These are phyloP conservation scores for Polydrusus pterygomalis DNA, from an alignment of 2,888 invertebrate species.

Conservation along the genomic window DNA sequence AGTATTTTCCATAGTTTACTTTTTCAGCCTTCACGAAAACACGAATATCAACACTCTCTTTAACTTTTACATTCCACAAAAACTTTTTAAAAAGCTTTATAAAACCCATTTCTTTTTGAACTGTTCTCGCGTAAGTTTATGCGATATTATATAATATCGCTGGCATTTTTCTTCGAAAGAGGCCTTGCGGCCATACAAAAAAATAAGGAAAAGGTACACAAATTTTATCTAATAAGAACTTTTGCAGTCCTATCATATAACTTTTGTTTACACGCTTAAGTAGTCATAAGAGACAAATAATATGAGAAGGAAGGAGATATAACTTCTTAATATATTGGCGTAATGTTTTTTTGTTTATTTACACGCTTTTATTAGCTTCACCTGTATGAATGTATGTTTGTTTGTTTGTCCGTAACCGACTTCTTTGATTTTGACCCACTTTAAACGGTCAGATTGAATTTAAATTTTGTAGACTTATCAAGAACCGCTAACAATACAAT, in stretches of 20 bases:
- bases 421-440: too few relatives aligned
- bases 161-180: neutral
- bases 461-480: too few relatives aligned
- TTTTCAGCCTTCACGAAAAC: neutral
- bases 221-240: neutral
- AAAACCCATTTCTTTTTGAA: neutral
- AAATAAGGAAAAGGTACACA: neutral
- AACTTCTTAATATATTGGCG: too few relatives aligned
- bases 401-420: too few relatives aligned
- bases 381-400: too few relatives aligned
- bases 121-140: neutral
- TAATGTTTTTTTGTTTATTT: too few relatives aligned
- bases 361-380: too few relatives aligned
- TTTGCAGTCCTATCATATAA: neutral
- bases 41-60: neutral
- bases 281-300: slow-evolving; percentile 7
- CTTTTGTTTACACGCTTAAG: slow-evolving; percentile 5
- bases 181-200: neutral
- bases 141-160: neutral
- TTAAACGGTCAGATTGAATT: too few relatives aligned
- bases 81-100: slow-evolving; percentile 3
- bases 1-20: neutral
- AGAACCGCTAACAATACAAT: too few relatives aligned
- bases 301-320: neutral
- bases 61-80: neutral